Evolutionary conservation across 1,140 invertebrate species (phyloP).

Genomic region (Ladona fulva): DNA sequence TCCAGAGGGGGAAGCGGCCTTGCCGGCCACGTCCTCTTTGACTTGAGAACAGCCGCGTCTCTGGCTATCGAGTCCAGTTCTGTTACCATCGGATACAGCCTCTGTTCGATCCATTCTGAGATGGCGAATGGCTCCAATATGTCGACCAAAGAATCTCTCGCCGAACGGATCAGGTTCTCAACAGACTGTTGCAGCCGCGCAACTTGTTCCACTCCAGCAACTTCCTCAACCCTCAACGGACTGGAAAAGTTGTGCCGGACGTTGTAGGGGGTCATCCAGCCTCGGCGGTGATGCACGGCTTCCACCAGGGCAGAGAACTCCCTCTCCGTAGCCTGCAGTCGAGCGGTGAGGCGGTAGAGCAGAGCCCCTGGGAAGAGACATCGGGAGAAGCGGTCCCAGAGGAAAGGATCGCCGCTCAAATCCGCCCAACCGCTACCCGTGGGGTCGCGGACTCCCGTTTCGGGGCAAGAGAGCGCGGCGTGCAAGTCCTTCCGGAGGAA

Average conservation of each 20-base stretch:
- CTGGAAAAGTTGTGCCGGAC: conserved; percentile 65
- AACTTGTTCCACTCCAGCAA: conserved; percentile 45
- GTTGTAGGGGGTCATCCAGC: conserved; percentile 74
- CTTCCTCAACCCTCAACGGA: conserved; percentile 59
- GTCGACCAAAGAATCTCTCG: conserved; percentile 52
- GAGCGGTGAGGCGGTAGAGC: conserved; percentile 47
- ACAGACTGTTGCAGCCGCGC: conserved; percentile 38
- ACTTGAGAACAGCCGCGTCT: conserved; percentile 44
- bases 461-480: not conserved
- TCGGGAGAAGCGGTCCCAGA: conserved; percentile 47
- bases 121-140: conserved; percentile 66
- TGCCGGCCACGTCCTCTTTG: conserved; percentile 43
- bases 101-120: conserved; percentile 64
- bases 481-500: not conserved
- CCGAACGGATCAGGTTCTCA: conserved; percentile 36
- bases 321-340: conserved; percentile 42
- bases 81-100: conserved; percentile 44
- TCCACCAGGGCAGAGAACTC: conserved; percentile 29
- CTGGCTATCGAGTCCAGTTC: conserved; percentile 43
- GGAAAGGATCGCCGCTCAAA: conserved; percentile 46
- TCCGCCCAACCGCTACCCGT: conserved; percentile 37
- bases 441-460: conserved; percentile 19
- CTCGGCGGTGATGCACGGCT: conserved; percentile 35
- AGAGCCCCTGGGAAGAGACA: conserved; percentile 44
- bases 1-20: conserved; percentile 39